Conservation (phyloP, 2,113 vertebrate species). For the Eolophus roseicapilla region DNA sequence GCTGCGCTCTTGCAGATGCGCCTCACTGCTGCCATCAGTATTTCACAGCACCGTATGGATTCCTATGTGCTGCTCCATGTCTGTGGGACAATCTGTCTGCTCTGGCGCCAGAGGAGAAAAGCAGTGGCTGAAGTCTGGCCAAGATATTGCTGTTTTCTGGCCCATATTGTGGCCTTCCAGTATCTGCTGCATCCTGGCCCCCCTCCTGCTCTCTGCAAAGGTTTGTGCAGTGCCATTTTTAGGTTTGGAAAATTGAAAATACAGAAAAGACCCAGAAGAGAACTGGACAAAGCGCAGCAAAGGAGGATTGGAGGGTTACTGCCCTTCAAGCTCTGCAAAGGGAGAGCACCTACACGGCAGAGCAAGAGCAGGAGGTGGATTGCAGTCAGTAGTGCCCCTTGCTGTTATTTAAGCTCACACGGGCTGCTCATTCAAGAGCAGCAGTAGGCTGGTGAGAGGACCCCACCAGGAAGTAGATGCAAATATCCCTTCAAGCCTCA, state of each 20-base stretch:
- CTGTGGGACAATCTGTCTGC: slow-evolving; percentile 71
- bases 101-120: slow-evolving; percentile 74
- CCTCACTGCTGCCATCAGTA: slow-evolving; percentile 73
- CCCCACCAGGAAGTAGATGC: background rate
- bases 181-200: slow-evolving; percentile 78
- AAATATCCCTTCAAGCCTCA: background rate
- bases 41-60: slow-evolving; percentile 78
- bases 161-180: slow-evolving; percentile 76
- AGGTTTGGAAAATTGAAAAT: background rate
- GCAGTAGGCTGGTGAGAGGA: background rate
- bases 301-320: background rate
- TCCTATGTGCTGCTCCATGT: slow-evolving; percentile 74
- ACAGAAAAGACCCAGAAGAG: background rate
- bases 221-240: slow-evolving; percentile 14
- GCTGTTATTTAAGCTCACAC: background rate
- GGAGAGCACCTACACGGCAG: background rate
- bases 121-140: slow-evolving; percentile 83
- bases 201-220: slow-evolving; percentile 76
- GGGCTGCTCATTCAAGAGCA: background rate
- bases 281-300: background rate
- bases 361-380: background rate
- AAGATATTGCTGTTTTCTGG: slow-evolving; percentile 78
- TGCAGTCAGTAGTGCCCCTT: background rate
- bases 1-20: slow-evolving; percentile 50
- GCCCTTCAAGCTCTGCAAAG: background rate